Base-by-base conservation (phyloP, 2,797 vertebrate genomes). In the Naso thynnoides region DNA sequence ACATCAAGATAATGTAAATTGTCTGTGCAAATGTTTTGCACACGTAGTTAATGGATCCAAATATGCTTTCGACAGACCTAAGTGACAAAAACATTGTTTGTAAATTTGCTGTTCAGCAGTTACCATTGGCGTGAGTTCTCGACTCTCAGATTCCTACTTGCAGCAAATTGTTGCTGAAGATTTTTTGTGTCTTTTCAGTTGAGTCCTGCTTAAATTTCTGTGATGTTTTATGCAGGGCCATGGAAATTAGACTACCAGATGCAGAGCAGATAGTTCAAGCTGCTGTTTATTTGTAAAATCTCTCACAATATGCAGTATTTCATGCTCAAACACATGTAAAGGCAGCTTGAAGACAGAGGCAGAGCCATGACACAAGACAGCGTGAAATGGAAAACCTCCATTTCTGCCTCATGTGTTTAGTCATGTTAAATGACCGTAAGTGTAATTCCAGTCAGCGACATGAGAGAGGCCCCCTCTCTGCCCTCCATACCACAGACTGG, bases 401-500 rank as follows among this genome's bases (percentile, higher is more conserved):
- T 73, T 82, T 83, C 73, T 78, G 80, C 78, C 64, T 79, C 52
- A 26, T 84, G 79, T 52, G 0, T 88, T 82, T 49, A 78, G 83
- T 83, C 83, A 82, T 84, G 81, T 88, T 90, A 76, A 87, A 87
- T 86, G 81, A 78, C 86, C 79, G 79, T 89, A 88, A 82, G 84
- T 88, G 86, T 88, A 90, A 89, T 89, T 91, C 86, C 90, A 91
- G 89, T 75, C 81, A 78, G 86, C 31, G 72, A 88, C 89, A 86
- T 73, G 63, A 80, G 89, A 90, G 86, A 90, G 88, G 82, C 86
- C 87, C 89, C 62, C 75, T 67, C 75, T 66, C 83, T 82, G 76
- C 79, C 86, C 84, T 86, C 88, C 89, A 91, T 88, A 90, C 88
- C 91, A 86, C 88, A 91, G 87, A 90, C 88, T 79, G 80, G 3